phyloP scores from a whole-genome alignment of 2,113 vertebrate species.

The Cyprinodon tularosa region DNA sequence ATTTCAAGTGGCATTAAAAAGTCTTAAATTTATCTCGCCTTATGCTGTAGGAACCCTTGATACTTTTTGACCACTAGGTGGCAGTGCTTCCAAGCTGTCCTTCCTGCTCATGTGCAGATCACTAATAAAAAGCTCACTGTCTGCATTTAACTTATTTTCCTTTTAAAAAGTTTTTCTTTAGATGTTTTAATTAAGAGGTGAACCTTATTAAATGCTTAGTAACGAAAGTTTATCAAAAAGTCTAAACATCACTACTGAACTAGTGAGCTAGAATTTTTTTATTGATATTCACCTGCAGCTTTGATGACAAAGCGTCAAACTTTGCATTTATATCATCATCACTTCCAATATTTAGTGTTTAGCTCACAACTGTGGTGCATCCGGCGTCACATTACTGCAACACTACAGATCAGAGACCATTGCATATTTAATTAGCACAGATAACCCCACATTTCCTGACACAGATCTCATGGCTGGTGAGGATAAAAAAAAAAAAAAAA shows the following conservation, averaged over 20 bases:
- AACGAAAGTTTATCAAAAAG: too few relatives aligned
- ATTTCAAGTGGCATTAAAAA: not conserved
- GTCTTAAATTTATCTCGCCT: not conserved
- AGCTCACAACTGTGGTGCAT: not conserved
- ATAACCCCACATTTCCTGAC: conserved; percentile 75
- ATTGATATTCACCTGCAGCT: too few relatives aligned
- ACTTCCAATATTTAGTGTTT: not conserved
- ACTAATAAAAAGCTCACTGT: not conserved
- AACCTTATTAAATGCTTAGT: too few relatives aligned
- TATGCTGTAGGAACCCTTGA: too few relatives aligned
- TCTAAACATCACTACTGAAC: too few relatives aligned
- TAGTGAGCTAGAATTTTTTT: not conserved
- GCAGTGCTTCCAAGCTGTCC: conserved; percentile 15
- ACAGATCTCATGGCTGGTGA: conserved; percentile 73
- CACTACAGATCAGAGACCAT: conserved; percentile 38
- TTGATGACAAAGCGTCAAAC: not conserved
- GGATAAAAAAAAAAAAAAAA: conserved; percentile 67
- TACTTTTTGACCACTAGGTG: conserved; percentile 42
- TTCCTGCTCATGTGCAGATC: too few relatives aligned
- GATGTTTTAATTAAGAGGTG: not conserved
- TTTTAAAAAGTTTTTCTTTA: not conserved
- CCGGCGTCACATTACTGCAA: conserved; percentile 13
- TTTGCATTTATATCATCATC: not conserved
- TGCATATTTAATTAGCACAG: conserved; percentile 80
- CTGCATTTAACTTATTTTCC: not conserved